phyloP scores from a whole-genome alignment of 2,888 invertebrate genomes.

The Rotaria sp. region DNA sequence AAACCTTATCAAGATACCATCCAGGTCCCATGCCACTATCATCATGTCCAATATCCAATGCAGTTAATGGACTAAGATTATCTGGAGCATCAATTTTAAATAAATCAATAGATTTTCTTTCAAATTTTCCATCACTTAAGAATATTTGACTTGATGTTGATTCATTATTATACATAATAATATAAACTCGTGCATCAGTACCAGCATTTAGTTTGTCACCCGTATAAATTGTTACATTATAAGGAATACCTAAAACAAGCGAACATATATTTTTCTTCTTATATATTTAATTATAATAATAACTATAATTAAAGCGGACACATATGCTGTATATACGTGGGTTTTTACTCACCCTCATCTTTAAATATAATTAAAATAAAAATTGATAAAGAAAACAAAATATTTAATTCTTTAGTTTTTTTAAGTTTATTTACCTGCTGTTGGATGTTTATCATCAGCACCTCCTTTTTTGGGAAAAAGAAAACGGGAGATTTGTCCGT shows the following conservation, averaged over 20 bases:
- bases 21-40: slow-evolving; percentile 51
- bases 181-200: slow-evolving; percentile 51
- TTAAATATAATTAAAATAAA: background rate
- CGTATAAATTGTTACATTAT: slow-evolving; percentile 50
- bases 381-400: background rate
- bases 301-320: background rate
- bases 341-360: background rate
- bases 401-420: background rate
- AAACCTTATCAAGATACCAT: slow-evolving; percentile 51
- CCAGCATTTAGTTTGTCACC: slow-evolving; percentile 51
- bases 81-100: slow-evolving; percentile 51
- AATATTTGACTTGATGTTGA: slow-evolving; percentile 51
- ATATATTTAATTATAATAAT: background rate
- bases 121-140: slow-evolving; percentile 51
- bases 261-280: background rate
- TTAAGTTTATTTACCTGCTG: background rate
- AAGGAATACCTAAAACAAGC: slow-evolving; percentile 48
- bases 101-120: slow-evolving; percentile 49
- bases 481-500: slow-evolving; percentile 51
- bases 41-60: slow-evolving; percentile 54
- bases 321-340: no score
- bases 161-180: slow-evolving; percentile 46
- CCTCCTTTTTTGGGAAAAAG: slow-evolving; percentile 43
- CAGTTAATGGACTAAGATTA: slow-evolving; percentile 50
- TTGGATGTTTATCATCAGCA: background rate